Evolutionary conservation across 2,797 vertebrate species (phyloP), one percentile per base, ranked within the genome.

Genomic region (Coluber constrictor): DNA sequence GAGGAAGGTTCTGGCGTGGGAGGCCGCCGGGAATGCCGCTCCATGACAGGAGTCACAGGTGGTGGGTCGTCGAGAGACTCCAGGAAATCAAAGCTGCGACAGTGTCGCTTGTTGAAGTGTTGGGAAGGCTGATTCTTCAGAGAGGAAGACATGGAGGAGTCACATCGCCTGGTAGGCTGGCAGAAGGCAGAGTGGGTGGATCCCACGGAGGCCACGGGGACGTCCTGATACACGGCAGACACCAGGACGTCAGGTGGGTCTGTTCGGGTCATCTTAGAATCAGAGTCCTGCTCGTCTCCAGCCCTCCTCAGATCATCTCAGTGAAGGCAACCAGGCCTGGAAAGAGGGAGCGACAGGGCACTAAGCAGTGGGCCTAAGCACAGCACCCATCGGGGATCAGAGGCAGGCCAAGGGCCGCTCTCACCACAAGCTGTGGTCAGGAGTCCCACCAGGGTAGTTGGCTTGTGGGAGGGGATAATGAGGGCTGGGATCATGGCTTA

Each of bases 261-360:
- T 27, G 99, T 99, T 97, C 99, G 98, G 98, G 99, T 99, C 99
- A 99, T 99, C 98, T 99, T 99, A 98, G 97, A 98, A 94, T 97
- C 91, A 91, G 97, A 97, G 96, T 96, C 96, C 96, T 96, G 96
- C 97, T 95, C 95, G 95, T 93, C 93, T 95, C 94, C 93, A 92
- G 94, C 96, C 94, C 97, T 96, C 97, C 97, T 98, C 98, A 98
- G 97, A 97, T 93, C 92, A 97, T 98, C 98, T 98, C 97, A 97
- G 95, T 92, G 97, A 97, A 97, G 86, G 83, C 88, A 87, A 94
- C 93, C 57, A 70, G 96, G 95, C 91, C 96, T 96, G 95, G 89
- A 96, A 94, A 92, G 92, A 96, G 93, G 8, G 32, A 55, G 2
- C 0, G 37, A 27, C 32, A 25, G 11, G 8, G 25, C 43, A 1